Base-by-base conservation (phyloP, 2,113 vertebrate species). In the Carlito syrichta region DNA sequence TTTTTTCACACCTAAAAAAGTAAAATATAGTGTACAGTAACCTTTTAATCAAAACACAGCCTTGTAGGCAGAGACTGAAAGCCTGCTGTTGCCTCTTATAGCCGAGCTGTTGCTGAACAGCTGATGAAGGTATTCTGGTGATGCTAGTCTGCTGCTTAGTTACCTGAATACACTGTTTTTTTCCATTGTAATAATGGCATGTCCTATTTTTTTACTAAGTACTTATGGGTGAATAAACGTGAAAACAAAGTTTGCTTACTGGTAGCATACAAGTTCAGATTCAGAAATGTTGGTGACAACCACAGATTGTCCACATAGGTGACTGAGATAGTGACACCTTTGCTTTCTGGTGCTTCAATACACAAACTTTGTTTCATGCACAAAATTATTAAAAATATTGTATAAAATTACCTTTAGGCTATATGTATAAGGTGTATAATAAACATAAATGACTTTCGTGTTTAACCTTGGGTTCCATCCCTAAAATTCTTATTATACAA, bases 21-120 rank as follows among this genome's bases (percentile, higher is more conserved):
- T 73, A 73, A 73, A 71, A 43, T 14, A 40, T 12, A 16, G 1
- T 17, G 14, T 45, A 48, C 43, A 48, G 14, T 17, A 30, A 48
- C 27, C 27, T 74, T 74, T 48, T 48, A 32, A 74, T 74, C 43
- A 48, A 73, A 32, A 48, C 14, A 5, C 43, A 48, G 73, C 43
- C 8, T 74, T 3, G 4, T 32, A 19, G 73, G 73, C 32, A 14
- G 25, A 74, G 73, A 48, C 73, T 4, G 73, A 74, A 43, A 9
- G 25, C 43, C 43, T 19, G 27, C 3, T 1, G 7, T 8, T 17
- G 16, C 12, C 14, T 16, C n/a, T n/a, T n/a, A n/a, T n/a, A n/a
- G n/a, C n/a, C n/a, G n/a, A n/a, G 40, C 40, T 13, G 11, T 40
- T 16, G 23, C 45, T 71, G 25, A 14, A 17, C 14, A 17, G 43